Evolutionary conservation across 1,140 invertebrate species (phyloP), one percentile per base, ranked within the genome.

Genomic region (Tigriopus japonicus): DNA sequence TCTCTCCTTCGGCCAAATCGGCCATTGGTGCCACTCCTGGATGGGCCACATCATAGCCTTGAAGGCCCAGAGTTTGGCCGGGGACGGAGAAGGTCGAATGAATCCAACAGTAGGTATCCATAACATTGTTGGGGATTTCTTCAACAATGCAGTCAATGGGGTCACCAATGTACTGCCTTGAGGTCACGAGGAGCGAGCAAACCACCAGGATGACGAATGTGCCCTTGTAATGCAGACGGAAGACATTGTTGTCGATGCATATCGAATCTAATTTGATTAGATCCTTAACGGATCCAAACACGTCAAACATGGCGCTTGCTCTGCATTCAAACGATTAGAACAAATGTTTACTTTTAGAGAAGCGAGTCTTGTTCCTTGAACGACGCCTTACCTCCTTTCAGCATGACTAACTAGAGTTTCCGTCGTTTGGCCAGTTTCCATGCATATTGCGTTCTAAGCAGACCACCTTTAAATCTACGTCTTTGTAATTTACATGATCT

Each of bases 251-350:
- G 66, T 81, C 80, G 15, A 78, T 82, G 62, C 75, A 75, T 54
- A 81, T 74, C 28, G 75, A 73, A 62, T 81, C 77, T 42, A 77
- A 69, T 71, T 81, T 93, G 66, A 87, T 77, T 64, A 89, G 80
- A 73, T 82, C 85, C 81, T 86, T 90, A 62, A 92, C 83, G 69
- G 87, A 90, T 72, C 87, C 86, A 71, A 91, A 90, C 63, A 91
- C 84, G 76, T 90, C 87, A 81, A 89, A 89, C 86, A 90, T 89
- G 72, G 74, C 69, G 68, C 9, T 9, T 35, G 9, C 28, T 35
- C 28, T 35, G 28, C 3, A 60, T 51, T 51, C 45, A 35, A 35
- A 35, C 9, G 9, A 3, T 35, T 35, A 5, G 28, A 35, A 35
- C 28, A 35, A 35, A 35, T 35, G 28, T 35, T 35, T 35, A 35